Conservation (phyloP, 2,888 invertebrate genomes). For the Spatulosminthurus flaviceps region DNA sequence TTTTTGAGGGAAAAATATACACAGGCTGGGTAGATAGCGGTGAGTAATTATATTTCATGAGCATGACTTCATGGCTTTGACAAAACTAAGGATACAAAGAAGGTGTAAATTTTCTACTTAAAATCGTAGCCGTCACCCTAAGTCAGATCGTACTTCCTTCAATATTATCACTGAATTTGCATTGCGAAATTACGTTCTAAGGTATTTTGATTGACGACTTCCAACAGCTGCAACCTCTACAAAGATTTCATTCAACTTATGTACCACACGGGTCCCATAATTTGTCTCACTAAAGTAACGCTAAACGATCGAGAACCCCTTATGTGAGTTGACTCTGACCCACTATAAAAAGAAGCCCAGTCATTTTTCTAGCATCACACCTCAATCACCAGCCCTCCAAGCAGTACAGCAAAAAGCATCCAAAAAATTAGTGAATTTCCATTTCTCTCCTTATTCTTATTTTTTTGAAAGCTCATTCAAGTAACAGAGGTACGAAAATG, state of each 20-base stretch:
- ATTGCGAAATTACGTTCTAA: conserved; percentile 35
- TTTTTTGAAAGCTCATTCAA: no score
- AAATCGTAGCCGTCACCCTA: conserved; percentile 43
- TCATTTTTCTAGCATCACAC: conserved; percentile 15
- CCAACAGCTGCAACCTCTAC: conserved; percentile 32
- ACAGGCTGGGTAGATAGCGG: background rate
- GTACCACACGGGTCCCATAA: background rate
- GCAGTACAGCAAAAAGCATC: background rate
- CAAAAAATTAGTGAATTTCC: background rate
- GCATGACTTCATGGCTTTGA: conserved; percentile 42
- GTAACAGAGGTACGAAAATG: conserved; percentile 45
- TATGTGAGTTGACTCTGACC: conserved; percentile 35
- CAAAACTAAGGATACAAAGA: conserved; percentile 34
- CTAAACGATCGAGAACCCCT: conserved; percentile 23
- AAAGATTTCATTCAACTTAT: conserved; percentile 9
- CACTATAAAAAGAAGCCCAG: conserved; percentile 40
- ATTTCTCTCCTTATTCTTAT: no score
- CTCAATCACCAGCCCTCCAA: background rate
- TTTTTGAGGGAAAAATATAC: background rate
- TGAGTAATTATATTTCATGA: conserved; percentile 35
- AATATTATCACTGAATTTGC: conserved; percentile 15
- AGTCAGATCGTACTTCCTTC: conserved; percentile 47
- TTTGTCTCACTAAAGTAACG: background rate
- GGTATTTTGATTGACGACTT: conserved; percentile 37
- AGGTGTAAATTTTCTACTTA: conserved; percentile 27